Evolutionary conservation across 2,888 invertebrate genomes (phyloP).

Genomic region (Morpho achilles): DNA sequence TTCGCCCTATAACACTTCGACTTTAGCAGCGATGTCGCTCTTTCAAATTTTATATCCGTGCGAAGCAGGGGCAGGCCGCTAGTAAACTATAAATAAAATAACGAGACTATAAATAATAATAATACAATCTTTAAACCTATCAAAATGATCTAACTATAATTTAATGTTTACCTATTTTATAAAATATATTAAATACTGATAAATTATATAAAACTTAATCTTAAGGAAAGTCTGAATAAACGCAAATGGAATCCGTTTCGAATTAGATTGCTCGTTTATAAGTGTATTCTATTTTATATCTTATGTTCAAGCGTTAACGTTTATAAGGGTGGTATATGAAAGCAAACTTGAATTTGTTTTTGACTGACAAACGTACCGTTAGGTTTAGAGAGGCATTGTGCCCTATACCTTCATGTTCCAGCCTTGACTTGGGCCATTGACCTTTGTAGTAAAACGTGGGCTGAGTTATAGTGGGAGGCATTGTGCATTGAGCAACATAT

Average conservation of each 20-base stretch:
- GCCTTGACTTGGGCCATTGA: slow-evolving; percentile 42
- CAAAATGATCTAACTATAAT: no score
- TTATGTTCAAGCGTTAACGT: slow-evolving; percentile 10
- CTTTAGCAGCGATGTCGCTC: no score
- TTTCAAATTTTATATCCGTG: no score
- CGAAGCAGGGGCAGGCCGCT: no score
- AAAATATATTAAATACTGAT: no score
- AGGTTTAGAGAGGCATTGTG: slow-evolving; percentile 28
- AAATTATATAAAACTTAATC: no score
- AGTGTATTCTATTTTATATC: slow-evolving; percentile 9
- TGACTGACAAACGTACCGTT: slow-evolving; percentile 26
- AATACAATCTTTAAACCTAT: no score
- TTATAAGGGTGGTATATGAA: slow-evolving; percentile 10
- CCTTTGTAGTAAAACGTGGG: slow-evolving; percentile 31
- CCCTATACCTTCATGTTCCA: slow-evolving; percentile 38
- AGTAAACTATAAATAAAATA: no score
- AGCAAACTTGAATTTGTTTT: slow-evolving; percentile 10
- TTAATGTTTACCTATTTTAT: no score
- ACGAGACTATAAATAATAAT: no score
- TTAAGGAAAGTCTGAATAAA: no score
- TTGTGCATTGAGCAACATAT: slow-evolving; percentile 16
- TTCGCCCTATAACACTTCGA: no score
- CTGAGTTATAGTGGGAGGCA: slow-evolving; percentile 24
- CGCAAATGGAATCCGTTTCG: not conserved
- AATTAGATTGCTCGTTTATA: not conserved